Conservation (phyloP, 2,888 invertebrate species). For the Nezara viridula region DNA sequence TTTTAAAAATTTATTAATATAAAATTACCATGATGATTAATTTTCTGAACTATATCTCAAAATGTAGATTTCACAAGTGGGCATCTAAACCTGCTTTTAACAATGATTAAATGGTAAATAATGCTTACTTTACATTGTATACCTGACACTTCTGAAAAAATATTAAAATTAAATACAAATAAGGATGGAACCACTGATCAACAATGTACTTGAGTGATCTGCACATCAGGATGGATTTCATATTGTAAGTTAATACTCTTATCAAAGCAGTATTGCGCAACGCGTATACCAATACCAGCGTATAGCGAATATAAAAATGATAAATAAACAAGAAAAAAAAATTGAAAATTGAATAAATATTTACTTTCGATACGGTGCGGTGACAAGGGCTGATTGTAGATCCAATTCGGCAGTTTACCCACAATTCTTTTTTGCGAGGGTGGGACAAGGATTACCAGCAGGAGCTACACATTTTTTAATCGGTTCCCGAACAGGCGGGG, state of each 20-base stretch:
- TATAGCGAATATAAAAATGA: slow-evolving; percentile 17
- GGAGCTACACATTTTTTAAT: slow-evolving; percentile 55
- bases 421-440: neutral
- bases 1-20: too few relatives aligned
- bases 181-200: neutral
- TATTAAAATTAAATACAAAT: too few relatives aligned
- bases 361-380: slow-evolving; percentile 11
- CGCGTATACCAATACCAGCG: neutral
- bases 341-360: slow-evolving; percentile 32
- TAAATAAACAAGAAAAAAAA: slow-evolving; percentile 15
- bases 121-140: neutral
- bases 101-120: too few relatives aligned
- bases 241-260: slow-evolving; percentile 11
- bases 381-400: slow-evolving; percentile 35
- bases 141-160: neutral
- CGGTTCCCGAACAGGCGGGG: slow-evolving; percentile 22
- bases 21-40: too few relatives aligned
- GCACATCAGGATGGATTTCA: neutral
- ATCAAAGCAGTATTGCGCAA: neutral
- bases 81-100: too few relatives aligned
- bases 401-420: slow-evolving; percentile 46
- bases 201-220: neutral
- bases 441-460: slow-evolving; percentile 22
- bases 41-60: too few relatives aligned
- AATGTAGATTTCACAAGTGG: too few relatives aligned